Percentiles rank a stretch among this genome's conserved stretches.
These are phyloP conservation scores for Bombus difficillimus DNA, from an alignment of 1,140 invertebrate genomes.

Conservation along the genomic window DNA sequence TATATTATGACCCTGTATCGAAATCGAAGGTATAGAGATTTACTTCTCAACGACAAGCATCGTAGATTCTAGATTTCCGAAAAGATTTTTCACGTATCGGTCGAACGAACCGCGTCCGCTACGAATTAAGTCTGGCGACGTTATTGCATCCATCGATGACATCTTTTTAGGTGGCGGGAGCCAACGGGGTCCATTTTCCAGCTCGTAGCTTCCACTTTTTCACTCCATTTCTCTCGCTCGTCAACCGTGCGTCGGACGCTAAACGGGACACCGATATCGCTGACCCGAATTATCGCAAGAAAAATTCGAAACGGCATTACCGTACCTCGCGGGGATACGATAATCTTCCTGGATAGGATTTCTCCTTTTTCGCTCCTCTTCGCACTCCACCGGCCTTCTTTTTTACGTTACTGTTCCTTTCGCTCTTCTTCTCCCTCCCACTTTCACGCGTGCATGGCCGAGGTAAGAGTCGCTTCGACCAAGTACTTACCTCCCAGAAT, in stretches of 20 bases:
- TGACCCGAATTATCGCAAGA: constrained; percentile 48
- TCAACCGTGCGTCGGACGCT: constrained; percentile 37
- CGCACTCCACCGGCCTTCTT: not conserved
- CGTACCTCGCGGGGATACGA: constrained; percentile 40
- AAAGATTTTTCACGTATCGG: not conserved
- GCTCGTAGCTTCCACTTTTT: constrained; percentile 20
- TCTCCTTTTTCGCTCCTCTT: constrained; percentile 7
- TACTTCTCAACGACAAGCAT: not conserved
- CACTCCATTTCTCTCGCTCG: constrained; percentile 37
- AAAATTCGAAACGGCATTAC: constrained; percentile 52
- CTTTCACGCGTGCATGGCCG: not conserved
- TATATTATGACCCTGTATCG: no score
- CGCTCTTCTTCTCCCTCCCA: not conserved
- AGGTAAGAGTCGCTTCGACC: not conserved
- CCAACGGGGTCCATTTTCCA: not conserved
- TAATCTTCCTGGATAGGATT: constrained; percentile 57
- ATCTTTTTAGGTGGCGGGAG: no score
- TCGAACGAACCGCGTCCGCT: not conserved
- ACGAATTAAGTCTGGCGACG: not conserved
- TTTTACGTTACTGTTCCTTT: not conserved
- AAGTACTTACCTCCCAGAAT: not conserved
- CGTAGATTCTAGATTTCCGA: not conserved
- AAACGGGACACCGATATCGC: constrained; percentile 45
- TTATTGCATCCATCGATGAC: not conserved
- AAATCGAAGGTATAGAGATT: no score